Evolutionary conservation across 2,113 vertebrate genomes (phyloP), one percentile per base, ranked within the genome.

Genomic region (Rhizomys pruinosus): DNA sequence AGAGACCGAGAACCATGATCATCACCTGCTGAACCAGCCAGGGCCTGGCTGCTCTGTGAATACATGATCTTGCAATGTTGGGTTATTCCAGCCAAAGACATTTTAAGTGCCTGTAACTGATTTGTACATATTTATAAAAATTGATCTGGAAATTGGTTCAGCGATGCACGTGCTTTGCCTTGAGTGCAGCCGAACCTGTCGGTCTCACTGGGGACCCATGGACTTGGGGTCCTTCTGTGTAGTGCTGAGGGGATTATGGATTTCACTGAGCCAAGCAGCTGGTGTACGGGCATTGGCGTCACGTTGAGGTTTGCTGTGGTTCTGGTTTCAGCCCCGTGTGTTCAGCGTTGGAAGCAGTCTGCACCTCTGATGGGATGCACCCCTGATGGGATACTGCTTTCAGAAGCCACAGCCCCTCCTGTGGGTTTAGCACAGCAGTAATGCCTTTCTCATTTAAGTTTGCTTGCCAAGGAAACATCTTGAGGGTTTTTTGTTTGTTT

Each of bases 11-110:
- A 98, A 97, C 97, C 96, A 92, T 98, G 98, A 98, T 98, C 98
- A 98, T 99, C 98, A 98, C 98, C 98, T 99, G 98, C 98, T 99
- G 98, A 98, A 97, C 98, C 98, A 97, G 97, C 97, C 95, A 94
- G 98, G 98, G 98, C 98, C 98, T 98, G 98, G 97, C 98, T 97
- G 97, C 98, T 98, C 98, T 99, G 98, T 98, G 99, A 99, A 99
- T 98, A 98, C 98, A 97, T 98, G 98, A 98, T 97, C 98, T 98
- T 98, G 98, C 98, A 99, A 99, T 97, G 99, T 99, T 99, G 99
- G 99, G 98, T 99, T 98, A 99, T 98, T 99, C 99, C 99, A 99
- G 99, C 99, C 99, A 99, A 99, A 99, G 99, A 99, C 99, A 98
- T 99, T 99, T 99, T 98, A 99, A 99, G 99, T 99, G 99, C 99